Conservation (phyloP, 2,113 vertebrate genomes). For the Nothoprocta perdicaria region DNA sequence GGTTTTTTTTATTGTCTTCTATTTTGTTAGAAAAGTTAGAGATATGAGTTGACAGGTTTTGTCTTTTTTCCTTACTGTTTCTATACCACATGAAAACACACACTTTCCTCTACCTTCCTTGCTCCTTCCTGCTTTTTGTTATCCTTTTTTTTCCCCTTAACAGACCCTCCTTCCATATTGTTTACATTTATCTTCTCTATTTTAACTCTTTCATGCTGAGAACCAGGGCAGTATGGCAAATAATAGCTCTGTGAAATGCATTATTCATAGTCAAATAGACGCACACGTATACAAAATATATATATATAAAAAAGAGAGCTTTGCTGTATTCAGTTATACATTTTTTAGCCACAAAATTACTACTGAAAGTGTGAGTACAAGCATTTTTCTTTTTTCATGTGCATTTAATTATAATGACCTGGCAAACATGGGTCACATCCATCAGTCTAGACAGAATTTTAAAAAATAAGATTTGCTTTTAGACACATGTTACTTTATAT, state of each 20-base stretch:
- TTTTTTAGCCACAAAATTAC: slow-evolving; percentile 16
- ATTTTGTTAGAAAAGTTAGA: background rate
- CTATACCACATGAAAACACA: background rate
- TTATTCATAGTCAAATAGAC: background rate
- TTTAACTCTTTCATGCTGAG: background rate
- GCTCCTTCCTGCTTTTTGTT: background rate
- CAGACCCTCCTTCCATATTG: background rate
- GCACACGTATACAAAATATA: too few relatives aligned
- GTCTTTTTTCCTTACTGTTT: background rate
- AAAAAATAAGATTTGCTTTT: slow-evolving; percentile 53
- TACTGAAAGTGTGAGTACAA: slow-evolving; percentile 33
- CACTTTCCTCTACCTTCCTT: background rate
- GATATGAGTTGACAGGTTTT: background rate
- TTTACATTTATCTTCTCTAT: background rate
- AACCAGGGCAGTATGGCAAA: background rate
- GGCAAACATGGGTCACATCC: slow-evolving; percentile 69
- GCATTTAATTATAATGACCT: slow-evolving; percentile 50
- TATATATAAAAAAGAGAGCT: background rate
- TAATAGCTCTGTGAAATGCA: slow-evolving; percentile 20
- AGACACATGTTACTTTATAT: slow-evolving; percentile 47
- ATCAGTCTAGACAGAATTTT: slow-evolving; percentile 74
- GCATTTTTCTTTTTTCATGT: slow-evolving; percentile 50
- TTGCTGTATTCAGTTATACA: background rate
- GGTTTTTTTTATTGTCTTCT: background rate
- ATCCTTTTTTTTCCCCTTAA: background rate